Conservation (phyloP, 1,140 invertebrate genomes). For the Pararge aegeria region DNA sequence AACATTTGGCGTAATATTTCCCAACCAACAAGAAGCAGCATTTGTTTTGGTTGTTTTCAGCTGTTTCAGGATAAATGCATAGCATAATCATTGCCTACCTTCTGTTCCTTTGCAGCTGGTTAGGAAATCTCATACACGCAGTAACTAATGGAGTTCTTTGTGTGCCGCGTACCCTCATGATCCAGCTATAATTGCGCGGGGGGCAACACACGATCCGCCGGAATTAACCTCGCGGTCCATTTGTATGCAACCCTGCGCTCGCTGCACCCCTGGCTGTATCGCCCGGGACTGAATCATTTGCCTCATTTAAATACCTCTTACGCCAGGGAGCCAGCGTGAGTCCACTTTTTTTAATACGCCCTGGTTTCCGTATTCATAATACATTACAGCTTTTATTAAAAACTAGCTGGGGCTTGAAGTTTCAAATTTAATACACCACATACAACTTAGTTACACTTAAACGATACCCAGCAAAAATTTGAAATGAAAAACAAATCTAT, state of each 20-base stretch:
- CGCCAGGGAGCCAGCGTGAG: not conserved
- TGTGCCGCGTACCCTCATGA: conserved; percentile 2
- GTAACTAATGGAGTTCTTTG: not conserved
- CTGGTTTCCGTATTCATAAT: not conserved
- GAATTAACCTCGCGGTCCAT: not conserved
- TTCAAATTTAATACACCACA: no score
- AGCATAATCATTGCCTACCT: no score
- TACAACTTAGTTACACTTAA: no score
- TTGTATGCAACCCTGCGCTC: not conserved
- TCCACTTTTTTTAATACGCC: not conserved
- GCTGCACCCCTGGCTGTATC: not conserved
- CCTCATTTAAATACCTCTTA: conserved; percentile 8
- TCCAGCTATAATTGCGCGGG: not conserved
- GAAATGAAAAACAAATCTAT: no score
- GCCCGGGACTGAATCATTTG: not conserved
- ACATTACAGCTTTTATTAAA: not conserved
- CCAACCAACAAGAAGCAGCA: no score
- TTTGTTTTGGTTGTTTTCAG: no score
- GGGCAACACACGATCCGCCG: not conserved
- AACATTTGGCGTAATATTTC: no score
- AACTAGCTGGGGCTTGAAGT: not conserved
- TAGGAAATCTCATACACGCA: conserved; percentile 1
- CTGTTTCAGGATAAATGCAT: no score
- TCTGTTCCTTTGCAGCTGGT: no score
- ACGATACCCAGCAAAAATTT: no score